Conservation (phyloP, 1,140 invertebrate genomes). For the Drosophila eugracilis region DNA sequence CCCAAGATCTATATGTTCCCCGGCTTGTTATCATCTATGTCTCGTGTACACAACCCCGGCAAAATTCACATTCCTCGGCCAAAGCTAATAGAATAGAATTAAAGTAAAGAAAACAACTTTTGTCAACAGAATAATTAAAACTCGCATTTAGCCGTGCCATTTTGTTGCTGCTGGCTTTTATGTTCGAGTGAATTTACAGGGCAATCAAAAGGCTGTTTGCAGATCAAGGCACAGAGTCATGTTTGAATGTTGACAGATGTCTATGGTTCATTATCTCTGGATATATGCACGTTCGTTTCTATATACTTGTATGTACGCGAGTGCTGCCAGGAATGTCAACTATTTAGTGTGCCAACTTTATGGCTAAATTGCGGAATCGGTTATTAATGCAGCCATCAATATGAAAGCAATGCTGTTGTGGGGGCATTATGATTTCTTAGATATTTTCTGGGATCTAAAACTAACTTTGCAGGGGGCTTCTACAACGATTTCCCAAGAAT, state of each 20-base stretch:
- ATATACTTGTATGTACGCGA: not conserved
- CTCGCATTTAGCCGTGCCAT: constrained; percentile 27
- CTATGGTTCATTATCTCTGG: constrained; percentile 24
- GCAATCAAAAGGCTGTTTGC: constrained; percentile 40
- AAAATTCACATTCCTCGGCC: constrained; percentile 68
- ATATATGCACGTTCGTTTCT: constrained; percentile 11
- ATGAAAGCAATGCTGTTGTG: not conserved
- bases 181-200: constrained; percentile 55
- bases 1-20: constrained; percentile 54
- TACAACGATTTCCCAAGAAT: too few species aligned
- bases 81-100: constrained; percentile 40
- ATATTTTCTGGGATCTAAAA: too few species aligned
- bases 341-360: constrained; percentile 1
- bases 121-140: constrained; percentile 75
- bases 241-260: constrained; percentile 36
- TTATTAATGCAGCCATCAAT: constrained; percentile 5
- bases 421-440: not conserved
- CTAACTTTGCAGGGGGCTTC: too few species aligned
- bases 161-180: constrained; percentile 44
- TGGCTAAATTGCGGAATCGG: not conserved
- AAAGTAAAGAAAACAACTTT: constrained; percentile 60
- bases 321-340: constrained; percentile 8
- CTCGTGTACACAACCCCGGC: constrained; percentile 25
- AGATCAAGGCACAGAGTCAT: constrained; percentile 31
- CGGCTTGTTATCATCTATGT: constrained; percentile 37